Base-by-base conservation (phyloP, 2,888 invertebrate species). In the Trissoscelio sp. region DNA sequence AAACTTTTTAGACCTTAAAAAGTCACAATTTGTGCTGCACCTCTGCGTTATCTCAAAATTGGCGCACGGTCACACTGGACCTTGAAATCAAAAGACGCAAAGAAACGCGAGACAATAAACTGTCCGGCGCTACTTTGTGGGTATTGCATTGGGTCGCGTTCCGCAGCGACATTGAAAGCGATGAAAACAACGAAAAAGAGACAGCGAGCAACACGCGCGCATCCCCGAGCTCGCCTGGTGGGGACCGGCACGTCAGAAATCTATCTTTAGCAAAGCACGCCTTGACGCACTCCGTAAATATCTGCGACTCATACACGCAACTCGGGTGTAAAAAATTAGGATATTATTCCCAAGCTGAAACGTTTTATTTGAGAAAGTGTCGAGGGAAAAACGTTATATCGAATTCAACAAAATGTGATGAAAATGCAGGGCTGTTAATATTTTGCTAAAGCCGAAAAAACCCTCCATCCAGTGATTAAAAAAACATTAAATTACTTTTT, bases 211-310 rank as follows among this genome's bases (percentile, higher is more conserved):
- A 66, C 58, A 66, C 53, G 28, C 64, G 37, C 72, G 34, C 39
- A 28, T 18, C n/a, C n/a, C 53, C 22, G 20, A 31, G 14, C 51
- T 28, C 16, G 22, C 22, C n/a, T 37, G 53, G 70, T 69, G 74
- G 82, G 73, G 62, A 60, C 70, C 74, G 70, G 66, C 69, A 86
- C 81, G 79, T 83, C 80, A 84, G 84, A 84, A 69, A 80, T 84
- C 86, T 88, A 88, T 87, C 82, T 87, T 87, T 87, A 87, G 88
- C 81, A 55, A 85, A 85, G 84, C 87, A 82, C 83, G 83, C 82
- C 85, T 86, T 85, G 85, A 85, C 83, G 85, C 79, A 83, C 85
- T 81, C 83, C 73, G 70, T 80, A 84, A 85, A 85, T 86, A 85
- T 75, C 83, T 69, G 44, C 83, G 44, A 81, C 78, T 77, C 72